These are phyloP conservation scores for Drosophila arawakana DNA, from an alignment of 1,140 invertebrate genomes.

Conservation along the genomic window DNA sequence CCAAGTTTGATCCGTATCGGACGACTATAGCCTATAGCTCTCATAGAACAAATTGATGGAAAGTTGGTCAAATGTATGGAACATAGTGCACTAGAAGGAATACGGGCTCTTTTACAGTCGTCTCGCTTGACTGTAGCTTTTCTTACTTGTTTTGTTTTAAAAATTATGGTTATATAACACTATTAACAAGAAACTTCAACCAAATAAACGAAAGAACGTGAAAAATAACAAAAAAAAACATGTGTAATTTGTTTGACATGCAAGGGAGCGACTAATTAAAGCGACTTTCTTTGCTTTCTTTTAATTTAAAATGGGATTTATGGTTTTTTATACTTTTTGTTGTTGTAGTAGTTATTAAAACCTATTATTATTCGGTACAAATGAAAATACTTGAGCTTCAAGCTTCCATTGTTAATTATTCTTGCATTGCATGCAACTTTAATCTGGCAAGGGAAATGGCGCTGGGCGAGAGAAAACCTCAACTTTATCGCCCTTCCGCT, in stretches of 20 bases:
- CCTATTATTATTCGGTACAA: conserved; percentile 23
- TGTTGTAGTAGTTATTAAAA: conserved; percentile 2
- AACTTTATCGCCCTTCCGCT: conserved; percentile 20
- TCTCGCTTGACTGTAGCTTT: too few relatives aligned
- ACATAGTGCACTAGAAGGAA: too few relatives aligned
- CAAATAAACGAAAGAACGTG: neutral
- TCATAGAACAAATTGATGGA: too few relatives aligned
- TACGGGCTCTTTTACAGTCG: too few relatives aligned
- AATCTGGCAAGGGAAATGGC: conserved; percentile 12
- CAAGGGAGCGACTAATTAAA: conserved; percentile 70
- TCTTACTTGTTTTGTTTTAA: too few relatives aligned
- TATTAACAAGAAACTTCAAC: too few relatives aligned
- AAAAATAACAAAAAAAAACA: conserved; percentile 48
- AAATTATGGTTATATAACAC: too few relatives aligned
- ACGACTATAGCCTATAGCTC: too few relatives aligned
- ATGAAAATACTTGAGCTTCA: conserved; percentile 22
- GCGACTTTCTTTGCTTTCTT: conserved; percentile 13
- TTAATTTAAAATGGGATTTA: conserved; percentile 3
- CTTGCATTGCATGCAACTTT: conserved; percentile 32
- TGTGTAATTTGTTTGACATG: conserved; percentile 68
- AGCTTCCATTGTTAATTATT: conserved; percentile 36
- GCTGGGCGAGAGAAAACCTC: conserved; percentile 12
- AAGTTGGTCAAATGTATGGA: too few relatives aligned
- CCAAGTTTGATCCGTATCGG: too few relatives aligned
- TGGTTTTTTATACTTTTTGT: neutral